Base-by-base conservation (phyloP, 2,888 invertebrate species). In the Heliconius aoede region DNA sequence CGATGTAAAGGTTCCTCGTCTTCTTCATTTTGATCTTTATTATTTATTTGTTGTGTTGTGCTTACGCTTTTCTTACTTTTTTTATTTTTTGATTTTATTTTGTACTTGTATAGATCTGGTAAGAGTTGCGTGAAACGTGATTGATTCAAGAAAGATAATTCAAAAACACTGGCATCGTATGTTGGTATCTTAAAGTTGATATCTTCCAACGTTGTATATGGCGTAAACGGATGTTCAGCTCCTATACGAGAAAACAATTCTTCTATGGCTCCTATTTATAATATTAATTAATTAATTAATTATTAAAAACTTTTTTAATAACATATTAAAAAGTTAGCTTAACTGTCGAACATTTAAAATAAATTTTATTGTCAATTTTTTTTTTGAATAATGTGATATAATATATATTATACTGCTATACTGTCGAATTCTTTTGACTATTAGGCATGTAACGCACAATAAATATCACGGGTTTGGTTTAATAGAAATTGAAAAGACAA, bases 211-310 rank as follows among this genome's bases (percentile, higher is more conserved):
- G 61, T 64, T 26, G 73, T 69, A 30, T 68, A 51, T 18, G 81
- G 76, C 13, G 79, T 80, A 26, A 81, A 80, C 24, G 72, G 76
- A n/a, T 78, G 78, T 21, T 77, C 77, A 1, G 51, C 11, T 40
- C 62, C 68, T 9, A 76, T 65, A 8, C 72, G 72, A n/a, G 73
- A 76, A 11, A 80, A 36, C 40, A 81, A 13, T 36, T 36, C 36
- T 36, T 78, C 67, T 8, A 81, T 46, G 26, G 74, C 79, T 15
- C 79, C 81, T 80, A 78, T 28, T 67, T n/a, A n/a, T n/a, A n/a
- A n/a, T n/a, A n/a, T n/a, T n/a, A n/a, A n/a, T n/a, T n/a, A n/a
- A n/a, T n/a, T n/a, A n/a, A n/a, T n/a, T n/a, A n/a, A n/a, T n/a
- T n/a, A n/a, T n/a, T n/a, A n/a, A n/a, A n/a, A n/a, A 61, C 21